Base-by-base conservation (phyloP, 2,797 vertebrate genomes). In the Malurus leucopterus region DNA sequence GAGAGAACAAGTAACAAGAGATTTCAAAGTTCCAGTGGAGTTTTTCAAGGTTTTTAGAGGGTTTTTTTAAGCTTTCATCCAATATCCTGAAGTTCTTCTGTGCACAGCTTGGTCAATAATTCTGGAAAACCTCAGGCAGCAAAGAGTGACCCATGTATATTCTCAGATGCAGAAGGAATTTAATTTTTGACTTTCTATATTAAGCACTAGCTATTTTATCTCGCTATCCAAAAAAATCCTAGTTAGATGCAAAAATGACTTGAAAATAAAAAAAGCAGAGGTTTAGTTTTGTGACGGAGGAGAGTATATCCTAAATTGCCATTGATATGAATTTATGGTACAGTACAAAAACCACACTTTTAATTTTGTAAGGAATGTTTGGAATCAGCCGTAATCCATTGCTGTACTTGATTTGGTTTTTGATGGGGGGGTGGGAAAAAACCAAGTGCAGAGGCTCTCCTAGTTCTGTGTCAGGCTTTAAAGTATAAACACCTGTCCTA, bases 281-380 rank as follows among this genome's bases (percentile, higher is more conserved):
- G 79, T 91, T 90, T 91, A 85, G 89, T 90, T 92, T 93, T 90
- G 53, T 89, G 86, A 94, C 44, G 86, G 84, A 82, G 80, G 95
- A 96, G 85, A 93, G 81, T 95, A 86, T 95, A 77, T 94, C 94
- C 73, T 88, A 75, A 94, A 94, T 91, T 78, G 69, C 91, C 89
- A 81, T 94, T 94, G 89, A 88, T 70, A 82, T 34, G 80, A 94
- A 57, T 94, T 95, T 86, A 90, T 96, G 89, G 91, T 95, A 94
- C 83, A 95, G 92, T 89, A 91, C 70, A 92, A 88, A 86, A 92
- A 51, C 63, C 85, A 94, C 57, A 63, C 85, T 91, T 95, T 58
- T 61, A 38, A 75, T 91, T 92, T 71, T 89, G 27, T 63, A 82
- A 75, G 86, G 79, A 44, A 62, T 61, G 86, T 79, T 72, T 79